Base-by-base conservation (phyloP, 1,140 invertebrate genomes). In the Nasonia giraulti region DNA sequence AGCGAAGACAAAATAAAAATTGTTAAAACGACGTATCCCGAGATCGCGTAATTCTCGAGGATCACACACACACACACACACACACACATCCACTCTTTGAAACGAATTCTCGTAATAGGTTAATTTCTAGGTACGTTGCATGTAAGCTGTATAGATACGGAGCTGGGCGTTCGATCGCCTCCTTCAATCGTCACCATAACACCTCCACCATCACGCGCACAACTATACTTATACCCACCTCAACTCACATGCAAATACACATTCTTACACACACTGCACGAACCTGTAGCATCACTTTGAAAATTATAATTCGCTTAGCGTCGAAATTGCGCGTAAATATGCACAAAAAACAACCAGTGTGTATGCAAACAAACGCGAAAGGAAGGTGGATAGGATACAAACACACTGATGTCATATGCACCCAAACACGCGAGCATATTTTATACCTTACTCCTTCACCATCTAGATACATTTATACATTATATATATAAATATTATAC, bases 131-230 rank as follows among this genome's bases (percentile, higher is more conserved):
- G 17, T 62, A 62, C 55, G 79, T 86, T 88, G 85, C 87, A 83
- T 37, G 33, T 89, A 88, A 88, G 87, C 62, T 91, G 89, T 89
- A 37, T 37, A 90, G 89, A 89, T 89, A 89, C 68, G 83, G 82
- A 79, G 37, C 80, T 27, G 50, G 40, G 44, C 33, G 37, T 85
- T 79, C 73, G n/a, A 50, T 74, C 20, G 31, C 31, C 80, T 76
- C 31, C 6, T 75, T 69, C 55, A 88, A 85, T 84, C 83, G 79
- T 62, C 20, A n/a, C 55, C n/a, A 62, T 55, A 37, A 17, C 75
- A 68, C 47, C 77, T 71, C 40, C 80, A 82, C 81, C 27, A 71
- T 80, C 82, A 86, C 84, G 12, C 80, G 68, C 84, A 84, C 84
- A 84, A 79, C 31, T 78, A 44, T 44, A 80, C 33, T 85, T 37